A percentile compares a stretch with the other conserved stretches of the same genome.
Evolutionary conservation across 2,888 invertebrate genomes (phyloP).

Genomic region (Xestobium rufovillosum): DNA sequence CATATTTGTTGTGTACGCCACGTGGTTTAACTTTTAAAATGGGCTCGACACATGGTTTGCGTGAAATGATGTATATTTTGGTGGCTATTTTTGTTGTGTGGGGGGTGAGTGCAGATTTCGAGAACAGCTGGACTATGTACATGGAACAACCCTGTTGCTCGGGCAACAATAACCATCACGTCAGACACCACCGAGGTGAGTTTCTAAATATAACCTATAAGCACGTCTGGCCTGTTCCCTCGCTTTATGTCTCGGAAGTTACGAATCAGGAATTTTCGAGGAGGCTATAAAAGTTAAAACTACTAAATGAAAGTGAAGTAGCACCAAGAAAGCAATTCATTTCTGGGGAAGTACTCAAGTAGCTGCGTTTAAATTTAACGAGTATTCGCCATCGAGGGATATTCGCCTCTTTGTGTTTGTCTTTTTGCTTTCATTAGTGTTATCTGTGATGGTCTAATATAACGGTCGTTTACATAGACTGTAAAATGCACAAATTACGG

Average conservation of each 20-base stretch:
- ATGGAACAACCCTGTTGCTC: slow-evolving; percentile 61
- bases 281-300: not conserved
- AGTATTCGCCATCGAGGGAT: too few relatives aligned
- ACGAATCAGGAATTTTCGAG: not conserved
- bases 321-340: not conserved
- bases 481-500: not conserved
- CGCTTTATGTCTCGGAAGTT: not conserved
- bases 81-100: slow-evolving; percentile 28
- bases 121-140: slow-evolving; percentile 58
- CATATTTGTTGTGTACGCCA: too few relatives aligned
- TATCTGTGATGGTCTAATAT: slow-evolving; percentile 10
- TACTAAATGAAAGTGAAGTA: not conserved
- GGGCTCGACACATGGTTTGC: too few relatives aligned
- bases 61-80: too few relatives aligned
- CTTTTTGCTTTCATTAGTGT: slow-evolving; percentile 15
- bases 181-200: slow-evolving; percentile 56
- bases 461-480: slow-evolving; percentile 11
- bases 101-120: slow-evolving; percentile 45
- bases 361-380: too few relatives aligned
- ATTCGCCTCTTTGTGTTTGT: slow-evolving; percentile 1
- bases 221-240: not conserved
- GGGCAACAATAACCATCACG: slow-evolving; percentile 49
- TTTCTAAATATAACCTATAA: slow-evolving; percentile 11
- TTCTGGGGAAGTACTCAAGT: not conserved
- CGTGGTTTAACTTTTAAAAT: too few relatives aligned